Percentiles rank a stretch among this genome's conserved stretches.
Conservation (phyloP, 1,140 invertebrate species). For the Hypothenemus hampei region DNA sequence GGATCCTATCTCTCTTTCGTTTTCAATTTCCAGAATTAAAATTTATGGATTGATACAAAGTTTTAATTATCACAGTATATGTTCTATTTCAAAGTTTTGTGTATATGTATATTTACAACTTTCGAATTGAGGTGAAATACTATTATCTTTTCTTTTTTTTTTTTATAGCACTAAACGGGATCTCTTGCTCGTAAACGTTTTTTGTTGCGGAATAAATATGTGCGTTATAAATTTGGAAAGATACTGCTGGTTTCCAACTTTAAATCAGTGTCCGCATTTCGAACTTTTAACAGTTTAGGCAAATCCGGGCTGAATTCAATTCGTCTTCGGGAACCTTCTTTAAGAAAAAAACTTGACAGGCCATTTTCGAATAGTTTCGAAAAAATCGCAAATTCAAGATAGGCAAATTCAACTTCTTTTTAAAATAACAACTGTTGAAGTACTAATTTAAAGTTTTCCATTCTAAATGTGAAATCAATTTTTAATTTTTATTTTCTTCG, state of each 20-base stretch:
- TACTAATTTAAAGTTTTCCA: background rate
- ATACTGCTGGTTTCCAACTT: slow-evolving; percentile 11
- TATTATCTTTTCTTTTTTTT: too few species aligned
- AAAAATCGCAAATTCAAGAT: background rate
- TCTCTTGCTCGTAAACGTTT: too few species aligned
- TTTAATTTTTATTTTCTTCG: background rate
- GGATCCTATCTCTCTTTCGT: too few species aligned
- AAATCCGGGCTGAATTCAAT: slow-evolving; percentile 16
- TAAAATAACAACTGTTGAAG: background rate
- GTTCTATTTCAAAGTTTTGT: too few species aligned
- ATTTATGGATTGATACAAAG: too few species aligned
- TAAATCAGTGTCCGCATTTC: slow-evolving; percentile 17
- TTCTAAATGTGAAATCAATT: background rate
- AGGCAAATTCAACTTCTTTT: background rate
- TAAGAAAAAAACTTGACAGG: slow-evolving; percentile 9
- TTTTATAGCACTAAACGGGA: too few species aligned
- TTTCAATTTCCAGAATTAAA: too few species aligned
- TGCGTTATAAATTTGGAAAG: slow-evolving; percentile 13
- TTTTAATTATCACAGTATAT: too few species aligned
- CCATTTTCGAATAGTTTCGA: background rate
- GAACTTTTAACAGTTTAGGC: slow-evolving; percentile 14
- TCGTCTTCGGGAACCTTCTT: slow-evolving; percentile 1
- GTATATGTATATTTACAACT: too few species aligned
- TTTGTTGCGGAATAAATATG: too few species aligned
- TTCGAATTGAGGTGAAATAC: too few species aligned